A percentile compares a stretch with the other conserved stretches of the same genome.
phyloP scores from a whole-genome alignment of 2,888 invertebrate genomes.

The Melolontha melolontha region DNA sequence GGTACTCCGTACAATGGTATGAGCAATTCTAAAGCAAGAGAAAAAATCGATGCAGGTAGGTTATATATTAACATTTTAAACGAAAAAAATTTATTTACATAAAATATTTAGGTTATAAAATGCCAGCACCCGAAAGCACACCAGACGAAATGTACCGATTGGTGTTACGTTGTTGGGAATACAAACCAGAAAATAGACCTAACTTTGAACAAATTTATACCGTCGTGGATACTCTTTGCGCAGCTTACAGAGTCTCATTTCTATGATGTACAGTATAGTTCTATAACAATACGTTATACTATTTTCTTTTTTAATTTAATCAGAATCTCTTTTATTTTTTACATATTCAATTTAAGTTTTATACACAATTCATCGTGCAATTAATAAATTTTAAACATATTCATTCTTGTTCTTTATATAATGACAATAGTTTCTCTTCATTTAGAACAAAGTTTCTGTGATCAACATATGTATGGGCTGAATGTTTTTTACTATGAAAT shows the following conservation, averaged over 20 bases:
- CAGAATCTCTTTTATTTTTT: slow-evolving; percentile 25
- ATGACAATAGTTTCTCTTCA: slow-evolving; percentile 9
- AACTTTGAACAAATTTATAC: slow-evolving; percentile 91
- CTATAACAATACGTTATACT: slow-evolving; percentile 15
- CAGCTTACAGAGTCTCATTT: slow-evolving; percentile 61
- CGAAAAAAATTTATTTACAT: neutral
- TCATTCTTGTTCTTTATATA: neutral
- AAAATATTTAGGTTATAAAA: slow-evolving; percentile 80
- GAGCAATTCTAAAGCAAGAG: slow-evolving; percentile 93
- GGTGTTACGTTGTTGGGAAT: slow-evolving; percentile 95
- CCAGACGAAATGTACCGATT: slow-evolving; percentile 90
- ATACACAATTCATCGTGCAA: slow-evolving; percentile 2
- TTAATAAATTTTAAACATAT: slow-evolving; percentile 1
- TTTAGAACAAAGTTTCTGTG: slow-evolving; percentile 36
- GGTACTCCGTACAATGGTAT: slow-evolving; percentile 94
- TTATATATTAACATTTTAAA: slow-evolving; percentile 49
- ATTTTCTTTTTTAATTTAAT: slow-evolving; percentile 22
- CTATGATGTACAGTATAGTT: slow-evolving; percentile 45
- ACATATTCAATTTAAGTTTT: neutral
- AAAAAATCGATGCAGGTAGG: slow-evolving; percentile 95
- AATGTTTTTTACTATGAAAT: slow-evolving; percentile 30
- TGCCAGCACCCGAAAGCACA: slow-evolving; percentile 91
- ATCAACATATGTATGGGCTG: slow-evolving; percentile 21
- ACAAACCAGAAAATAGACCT: slow-evolving; percentile 90
- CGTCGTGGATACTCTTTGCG: slow-evolving; percentile 75